phyloP scores from a whole-genome alignment of 1,140 invertebrate genomes.

The Asobara japonica region DNA sequence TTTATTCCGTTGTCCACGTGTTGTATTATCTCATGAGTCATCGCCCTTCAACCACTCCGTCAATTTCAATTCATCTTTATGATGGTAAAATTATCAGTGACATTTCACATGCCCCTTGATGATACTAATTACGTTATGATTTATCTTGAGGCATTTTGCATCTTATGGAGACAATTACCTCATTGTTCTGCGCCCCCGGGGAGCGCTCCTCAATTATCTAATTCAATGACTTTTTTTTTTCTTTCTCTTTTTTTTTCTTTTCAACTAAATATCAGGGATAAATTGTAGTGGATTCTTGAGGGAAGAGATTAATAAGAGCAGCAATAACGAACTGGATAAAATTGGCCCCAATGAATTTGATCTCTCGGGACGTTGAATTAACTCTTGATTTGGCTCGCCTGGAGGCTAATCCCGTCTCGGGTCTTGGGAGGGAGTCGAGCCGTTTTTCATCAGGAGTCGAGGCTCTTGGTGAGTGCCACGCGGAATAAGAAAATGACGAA shows the following conservation, averaged over 20 bases:
- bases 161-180: neutral
- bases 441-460: constrained; percentile 55
- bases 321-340: constrained; percentile 19
- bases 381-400: constrained; percentile 30
- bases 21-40: constrained; percentile 16
- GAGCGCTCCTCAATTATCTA: no score
- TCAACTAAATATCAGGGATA: constrained; percentile 9
- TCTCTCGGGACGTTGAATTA: constrained; percentile 32
- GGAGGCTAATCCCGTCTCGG: constrained; percentile 23
- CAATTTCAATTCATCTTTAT: neutral
- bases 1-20: neutral
- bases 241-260: no score
- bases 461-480: constrained; percentile 38
- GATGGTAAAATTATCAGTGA: neutral
- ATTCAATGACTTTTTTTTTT: no score
- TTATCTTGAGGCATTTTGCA: neutral
- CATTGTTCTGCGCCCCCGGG: no score
- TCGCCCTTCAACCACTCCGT: constrained; percentile 2
- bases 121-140: constrained; percentile 1
- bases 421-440: constrained; percentile 26
- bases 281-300: neutral
- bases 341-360: constrained; percentile 33
- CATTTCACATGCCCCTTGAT: neutral
- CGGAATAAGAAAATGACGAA: neutral
- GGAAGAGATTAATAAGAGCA: neutral